Evolutionary conservation across 2,113 vertebrate genomes (phyloP), one percentile per base, ranked within the genome.

Genomic region (Stictonetta naevosa): DNA sequence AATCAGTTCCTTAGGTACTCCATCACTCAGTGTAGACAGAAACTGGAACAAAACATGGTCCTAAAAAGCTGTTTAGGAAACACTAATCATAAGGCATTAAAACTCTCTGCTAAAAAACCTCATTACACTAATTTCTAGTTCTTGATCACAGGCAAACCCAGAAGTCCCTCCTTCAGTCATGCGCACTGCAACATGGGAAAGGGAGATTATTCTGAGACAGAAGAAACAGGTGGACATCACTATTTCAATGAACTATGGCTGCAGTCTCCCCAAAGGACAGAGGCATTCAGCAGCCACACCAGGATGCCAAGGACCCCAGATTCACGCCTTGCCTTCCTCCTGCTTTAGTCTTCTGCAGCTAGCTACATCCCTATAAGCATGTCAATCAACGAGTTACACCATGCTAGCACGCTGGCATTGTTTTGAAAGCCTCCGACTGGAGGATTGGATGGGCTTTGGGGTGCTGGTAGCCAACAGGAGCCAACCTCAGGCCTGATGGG

Each of bases 1-100:
- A 11, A 10, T 1, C 3, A 16, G 11, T 13, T 69, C 56, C 64
- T 55, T 1, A 8, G 7, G 10, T 3, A 3, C 18, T 5, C 28
- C 3, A 17, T 0, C 1, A 5, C 34, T 19, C 2, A 44, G 10
- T 0, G 29, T 1, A 4, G 48, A 18, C 8, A 34, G 19, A n/a
- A 72, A 40, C 5, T 1, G 3, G n/a, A n/a, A 0, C 4, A 36
- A 18, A 12, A 38, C 1, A 17, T 1, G 8, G 6, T 5, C 7
- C 18, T 16, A 1, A 13, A 3, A 6, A 50, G 34, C 28, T 3
- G 21, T 1, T 34, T 3, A 26, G 4, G 3, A 10, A 67, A 22
- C 8, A 17, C n/a, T 0, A 21, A 21, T 1, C 29, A 13, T 5
- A 23, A 7, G 11, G 22, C 53, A 13, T 18, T 38, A 38, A 7